phyloP scores from a whole-genome alignment of 2,888 invertebrate genomes.

The Amphipyra tragopoginis region DNA sequence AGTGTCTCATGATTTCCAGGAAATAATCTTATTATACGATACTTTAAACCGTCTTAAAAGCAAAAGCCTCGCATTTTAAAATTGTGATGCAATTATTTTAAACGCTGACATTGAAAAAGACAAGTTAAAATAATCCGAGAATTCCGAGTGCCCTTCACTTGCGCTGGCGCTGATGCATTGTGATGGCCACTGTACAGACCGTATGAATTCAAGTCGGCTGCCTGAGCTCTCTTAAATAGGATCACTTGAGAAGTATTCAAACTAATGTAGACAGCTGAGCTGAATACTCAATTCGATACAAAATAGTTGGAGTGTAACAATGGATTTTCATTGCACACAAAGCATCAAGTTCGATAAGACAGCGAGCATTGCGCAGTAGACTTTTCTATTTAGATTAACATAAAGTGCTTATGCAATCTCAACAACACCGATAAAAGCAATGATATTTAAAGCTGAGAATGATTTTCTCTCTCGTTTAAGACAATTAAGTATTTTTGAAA shows the following conservation, averaged over 20 bases:
- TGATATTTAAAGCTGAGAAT: constrained; percentile 14
- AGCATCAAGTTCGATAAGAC: constrained; percentile 13
- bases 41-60: constrained; percentile 86
- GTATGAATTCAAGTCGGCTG: constrained; percentile 78
- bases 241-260: constrained; percentile 61
- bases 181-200: constrained; percentile 86
- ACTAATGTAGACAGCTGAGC: constrained; percentile 59
- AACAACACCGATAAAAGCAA: constrained; percentile 14
- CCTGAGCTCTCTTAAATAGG: constrained; percentile 72
- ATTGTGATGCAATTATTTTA: constrained; percentile 90
- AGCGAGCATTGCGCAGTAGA: constrained; percentile 6
- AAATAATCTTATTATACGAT: constrained; percentile 85
- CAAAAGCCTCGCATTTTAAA: constrained; percentile 87
- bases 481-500: constrained; percentile 18
- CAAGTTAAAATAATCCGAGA: constrained; percentile 89
- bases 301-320: constrained; percentile 33
- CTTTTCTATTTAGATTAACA: background rate
- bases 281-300: constrained; percentile 47
- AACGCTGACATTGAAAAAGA: constrained; percentile 90
- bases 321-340: constrained; percentile 13
- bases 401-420: constrained; percentile 4
- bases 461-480: constrained; percentile 22
- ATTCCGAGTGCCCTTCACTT: constrained; percentile 88
- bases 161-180: constrained; percentile 85
- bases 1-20: constrained; percentile 84